Percentiles rank a stretch among this genome's conserved stretches.
Conservation (phyloP, 2,113 vertebrate species). For the Stegostoma tigrinum region DNA sequence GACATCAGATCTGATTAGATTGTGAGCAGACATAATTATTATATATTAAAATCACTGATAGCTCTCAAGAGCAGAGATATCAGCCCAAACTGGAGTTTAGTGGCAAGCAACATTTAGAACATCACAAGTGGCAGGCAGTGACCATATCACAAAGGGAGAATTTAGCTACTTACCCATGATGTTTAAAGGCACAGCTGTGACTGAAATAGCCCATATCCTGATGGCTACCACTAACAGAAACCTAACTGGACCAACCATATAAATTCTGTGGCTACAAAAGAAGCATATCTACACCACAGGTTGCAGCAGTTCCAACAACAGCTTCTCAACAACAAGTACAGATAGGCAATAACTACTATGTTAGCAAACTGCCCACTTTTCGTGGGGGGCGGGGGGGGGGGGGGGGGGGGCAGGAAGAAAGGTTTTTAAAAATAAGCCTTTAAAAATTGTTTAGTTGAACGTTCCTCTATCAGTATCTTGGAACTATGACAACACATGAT, state of each 20-base stretch:
- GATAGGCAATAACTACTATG: too few species aligned
- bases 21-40: not conserved
- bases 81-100: not conserved
- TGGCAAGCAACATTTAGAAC: not conserved
- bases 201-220: not conserved
- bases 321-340: not conserved
- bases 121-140: not conserved
- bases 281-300: not conserved
- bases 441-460: too few species aligned
- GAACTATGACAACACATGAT: too few species aligned
- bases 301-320: not conserved
- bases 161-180: not conserved
- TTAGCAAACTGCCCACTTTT: not conserved
- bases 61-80: not conserved
- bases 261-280: not conserved
- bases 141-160: not conserved
- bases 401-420: too few species aligned
- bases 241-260: not conserved
- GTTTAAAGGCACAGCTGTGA: not conserved
- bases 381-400: too few species aligned
- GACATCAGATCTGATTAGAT: not conserved
- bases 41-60: not conserved
- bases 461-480: too few species aligned
- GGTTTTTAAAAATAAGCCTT: too few species aligned
- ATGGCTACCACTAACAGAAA: not conserved